Conservation (phyloP, 2,797 vertebrate genomes). For the Diglossa cyanea region DNA sequence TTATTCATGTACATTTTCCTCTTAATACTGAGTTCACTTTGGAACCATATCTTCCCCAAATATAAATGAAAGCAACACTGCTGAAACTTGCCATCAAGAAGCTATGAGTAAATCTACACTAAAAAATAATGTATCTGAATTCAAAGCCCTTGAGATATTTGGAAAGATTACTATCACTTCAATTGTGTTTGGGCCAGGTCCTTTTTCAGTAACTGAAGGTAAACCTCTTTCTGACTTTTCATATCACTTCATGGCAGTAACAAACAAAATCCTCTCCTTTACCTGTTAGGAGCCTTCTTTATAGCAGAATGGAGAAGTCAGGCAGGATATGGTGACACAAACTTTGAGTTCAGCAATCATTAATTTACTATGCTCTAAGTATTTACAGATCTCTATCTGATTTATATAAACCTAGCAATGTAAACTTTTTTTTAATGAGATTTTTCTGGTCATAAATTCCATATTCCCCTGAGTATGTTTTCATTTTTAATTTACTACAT, state of each 20-base stretch:
- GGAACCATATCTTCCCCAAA: background rate
- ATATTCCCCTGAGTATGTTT: constrained; percentile 35
- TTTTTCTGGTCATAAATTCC: constrained; percentile 38
- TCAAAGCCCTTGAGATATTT: background rate
- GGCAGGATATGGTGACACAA: background rate
- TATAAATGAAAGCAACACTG: background rate
- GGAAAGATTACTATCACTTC: background rate
- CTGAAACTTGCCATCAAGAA: background rate
- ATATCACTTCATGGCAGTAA: background rate
- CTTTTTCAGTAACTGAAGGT: background rate
- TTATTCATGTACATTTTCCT: background rate
- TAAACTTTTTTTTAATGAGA: background rate
- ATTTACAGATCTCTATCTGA: constrained; percentile 40
- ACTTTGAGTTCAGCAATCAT: background rate
- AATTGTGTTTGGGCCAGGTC: background rate
- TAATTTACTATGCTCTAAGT: constrained; percentile 42
- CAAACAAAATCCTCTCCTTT: background rate
- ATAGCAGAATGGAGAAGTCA: background rate
- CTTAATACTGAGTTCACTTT: background rate
- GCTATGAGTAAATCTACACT: background rate
- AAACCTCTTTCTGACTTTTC: background rate
- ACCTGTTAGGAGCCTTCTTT: background rate
- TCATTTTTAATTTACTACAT: constrained; percentile 62
- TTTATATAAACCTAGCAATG: constrained; percentile 53
- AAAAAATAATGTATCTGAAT: background rate